phyloP scores from a whole-genome alignment of 2,113 vertebrate species.

The Nycticebus coucang region DNA sequence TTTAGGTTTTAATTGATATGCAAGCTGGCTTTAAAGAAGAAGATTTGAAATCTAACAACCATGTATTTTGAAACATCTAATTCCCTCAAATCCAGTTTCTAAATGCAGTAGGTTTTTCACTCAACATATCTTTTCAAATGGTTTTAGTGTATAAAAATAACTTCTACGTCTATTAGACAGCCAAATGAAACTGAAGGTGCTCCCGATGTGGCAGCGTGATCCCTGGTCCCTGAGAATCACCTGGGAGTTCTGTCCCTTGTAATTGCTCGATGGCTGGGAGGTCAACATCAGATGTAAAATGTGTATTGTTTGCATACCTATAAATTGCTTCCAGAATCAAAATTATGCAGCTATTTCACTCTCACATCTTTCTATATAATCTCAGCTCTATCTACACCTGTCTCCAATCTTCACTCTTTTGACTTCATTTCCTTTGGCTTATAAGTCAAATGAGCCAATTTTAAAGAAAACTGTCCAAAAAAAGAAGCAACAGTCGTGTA shows the following conservation, averaged over 20 bases:
- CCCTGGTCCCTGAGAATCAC: neutral
- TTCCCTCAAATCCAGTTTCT: constrained; percentile 45
- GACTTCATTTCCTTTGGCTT: neutral
- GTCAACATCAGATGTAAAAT: neutral
- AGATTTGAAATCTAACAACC: constrained; percentile 31
- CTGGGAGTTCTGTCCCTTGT: neutral
- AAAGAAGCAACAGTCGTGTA: neutral
- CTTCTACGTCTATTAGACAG: constrained; percentile 16
- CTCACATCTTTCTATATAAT: neutral
- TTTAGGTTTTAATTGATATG: neutral
- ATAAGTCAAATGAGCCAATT: neutral
- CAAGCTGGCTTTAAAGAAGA: constrained; percentile 20
- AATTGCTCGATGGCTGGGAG: neutral
- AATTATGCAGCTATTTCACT: neutral
- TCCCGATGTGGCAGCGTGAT: neutral
- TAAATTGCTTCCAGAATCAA: constrained; percentile 1
- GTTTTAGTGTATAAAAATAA: constrained; percentile 52
- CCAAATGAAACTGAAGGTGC: constrained; percentile 26
- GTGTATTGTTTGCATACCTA: neutral
- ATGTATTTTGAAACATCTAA: constrained; percentile 45
- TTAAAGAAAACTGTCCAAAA: neutral
- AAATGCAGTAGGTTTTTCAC: constrained; percentile 58
- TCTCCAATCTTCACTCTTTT: neutral
- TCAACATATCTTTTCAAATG: constrained; percentile 54
- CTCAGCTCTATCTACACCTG: neutral